Evolutionary conservation across 1,140 invertebrate genomes (phyloP), one percentile per base, ranked within the genome.

Genomic region (Musca domestica): DNA sequence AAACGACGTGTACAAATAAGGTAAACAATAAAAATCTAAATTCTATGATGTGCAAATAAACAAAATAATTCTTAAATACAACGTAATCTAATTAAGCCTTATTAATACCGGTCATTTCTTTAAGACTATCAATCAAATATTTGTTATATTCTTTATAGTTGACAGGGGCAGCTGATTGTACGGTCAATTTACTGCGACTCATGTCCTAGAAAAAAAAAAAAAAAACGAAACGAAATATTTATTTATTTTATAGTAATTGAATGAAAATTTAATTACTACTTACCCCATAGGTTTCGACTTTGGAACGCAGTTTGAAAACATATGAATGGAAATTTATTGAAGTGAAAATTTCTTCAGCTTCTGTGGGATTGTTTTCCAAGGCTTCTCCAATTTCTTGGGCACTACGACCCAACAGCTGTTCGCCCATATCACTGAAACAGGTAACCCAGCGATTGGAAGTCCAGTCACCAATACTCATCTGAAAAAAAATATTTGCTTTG

Each of bases 341-440:
- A 19, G 87, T 85, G 67, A 96, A 89, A 64, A 92, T 84, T 48
- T 88, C 82, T 20, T 84, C 74, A 70, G 86, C 88, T 2, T 81
- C 83, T 15, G 86, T 82, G 15, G 86, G 83, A 76, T 92, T 86
- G 54, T 86, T 86, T 69, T 90, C 87, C 51, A 88, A 83, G 64
- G 88, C 82, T 70, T 87, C 85, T 17, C 92, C 93, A 14, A 98
- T 82, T 74, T 95, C 91, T 68, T 93, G 88, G 1, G 94, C 86
- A n/a, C 83, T 85, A n/a, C 84, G 84, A 1, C 90, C 91, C 1
- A 99, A 74, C 54, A 99, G 81, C 47, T 86, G 85, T 83, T 98
- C 95, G 1, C 91, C 95, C 14, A 89, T 86, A 22, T 96, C 94
- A 74, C 90, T 92, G 79, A 99, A 99, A 48, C 92, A 88, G 12